Base-by-base conservation (phyloP, 1,140 invertebrate genomes). In the Drosophila simulans region DNA sequence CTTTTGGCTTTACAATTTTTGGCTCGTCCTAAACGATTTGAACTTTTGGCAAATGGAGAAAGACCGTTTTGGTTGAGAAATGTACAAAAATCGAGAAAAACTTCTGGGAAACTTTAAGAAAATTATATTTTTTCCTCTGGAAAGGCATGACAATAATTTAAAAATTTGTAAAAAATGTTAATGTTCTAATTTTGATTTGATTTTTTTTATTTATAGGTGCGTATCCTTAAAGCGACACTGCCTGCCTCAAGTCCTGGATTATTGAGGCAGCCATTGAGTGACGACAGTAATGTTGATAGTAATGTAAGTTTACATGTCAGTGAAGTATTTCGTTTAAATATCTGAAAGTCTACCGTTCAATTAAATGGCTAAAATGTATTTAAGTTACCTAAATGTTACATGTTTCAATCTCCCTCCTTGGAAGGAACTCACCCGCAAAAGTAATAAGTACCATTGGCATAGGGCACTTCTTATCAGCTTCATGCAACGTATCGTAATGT, bases 161-260 rank as follows among this genome's bases (percentile, higher is more conserved):
- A 7, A 7, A 7, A 31, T 8, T 31, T 31, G 5, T 31, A 17
- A 17, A 31, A 31, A 31, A 31, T 31, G 2, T 31, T 1, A 8
- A 10, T 8, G 8, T 10, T 31, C 34, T 43, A 37, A 35, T 58
- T 59, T 13, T 11, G 12, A 22, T 56, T 8, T 40, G 25, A 17
- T 59, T 35, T 75, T n/a, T 48, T 11, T 66, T 71, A 39, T 31
- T 68, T 86, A n/a, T 68, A 88, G 84, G 84, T 88, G 77, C 63
- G 84, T 88, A 88, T 90, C 53, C 57, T 71, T 77, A 60, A 72
- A 65, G 53, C 55, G 54, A 63, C 56, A 49, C 78, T 89, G 84
- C 59, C 84, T 89, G 84, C 84, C 88, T 90, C 88, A 90, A 90
- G 88, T 91, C 88, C 88, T 90, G 88, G 88, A 90, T 90, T 90